Conservation (phyloP, 1,140 invertebrate genomes). For the Fopius arisanus region DNA sequence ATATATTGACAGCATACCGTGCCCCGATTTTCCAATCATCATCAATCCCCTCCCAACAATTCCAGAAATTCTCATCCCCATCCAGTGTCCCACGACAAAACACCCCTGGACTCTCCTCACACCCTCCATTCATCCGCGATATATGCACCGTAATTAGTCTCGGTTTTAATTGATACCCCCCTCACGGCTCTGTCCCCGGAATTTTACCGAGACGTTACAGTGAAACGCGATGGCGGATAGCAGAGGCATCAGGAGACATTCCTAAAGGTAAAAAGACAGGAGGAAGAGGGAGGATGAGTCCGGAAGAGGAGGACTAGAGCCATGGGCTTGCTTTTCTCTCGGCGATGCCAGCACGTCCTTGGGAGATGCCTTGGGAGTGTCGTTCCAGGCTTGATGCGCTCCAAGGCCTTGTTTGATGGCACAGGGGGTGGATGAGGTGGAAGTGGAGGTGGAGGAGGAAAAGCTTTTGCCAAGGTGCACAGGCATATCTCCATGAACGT, state of each 20-base stretch:
- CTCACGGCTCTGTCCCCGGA: neutral
- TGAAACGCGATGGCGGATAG: constrained; percentile 46
- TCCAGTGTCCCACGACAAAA: neutral
- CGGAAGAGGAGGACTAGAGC: neutral
- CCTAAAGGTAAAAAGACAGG: constrained; percentile 40
- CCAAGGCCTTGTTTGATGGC: neutral
- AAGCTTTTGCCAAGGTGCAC: constrained; percentile 22
- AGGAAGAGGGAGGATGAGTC: constrained; percentile 30
- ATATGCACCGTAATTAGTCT: constrained; percentile 19
- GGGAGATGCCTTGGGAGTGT: constrained; percentile 23
- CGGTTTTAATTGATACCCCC: constrained; percentile 22
- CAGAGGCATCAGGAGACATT: constrained; percentile 47
- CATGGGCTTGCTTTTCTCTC: constrained; percentile 13
- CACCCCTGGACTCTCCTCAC: neutral
- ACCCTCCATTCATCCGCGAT: neutral
- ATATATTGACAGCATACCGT: too few relatives aligned
- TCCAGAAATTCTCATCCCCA: too few relatives aligned
- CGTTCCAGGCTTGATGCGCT: constrained; percentile 28
- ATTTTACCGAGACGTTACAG: constrained; percentile 8
- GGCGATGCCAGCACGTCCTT: neutral
- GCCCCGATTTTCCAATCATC: too few relatives aligned
- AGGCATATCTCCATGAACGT: constrained; percentile 22
- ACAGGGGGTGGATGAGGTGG: neutral
- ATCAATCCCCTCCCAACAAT: neutral
- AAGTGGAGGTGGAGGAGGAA: neutral